These are phyloP conservation scores for Holotrichia oblita DNA, from an alignment of 1,140 invertebrate genomes.

Conservation along the genomic window DNA sequence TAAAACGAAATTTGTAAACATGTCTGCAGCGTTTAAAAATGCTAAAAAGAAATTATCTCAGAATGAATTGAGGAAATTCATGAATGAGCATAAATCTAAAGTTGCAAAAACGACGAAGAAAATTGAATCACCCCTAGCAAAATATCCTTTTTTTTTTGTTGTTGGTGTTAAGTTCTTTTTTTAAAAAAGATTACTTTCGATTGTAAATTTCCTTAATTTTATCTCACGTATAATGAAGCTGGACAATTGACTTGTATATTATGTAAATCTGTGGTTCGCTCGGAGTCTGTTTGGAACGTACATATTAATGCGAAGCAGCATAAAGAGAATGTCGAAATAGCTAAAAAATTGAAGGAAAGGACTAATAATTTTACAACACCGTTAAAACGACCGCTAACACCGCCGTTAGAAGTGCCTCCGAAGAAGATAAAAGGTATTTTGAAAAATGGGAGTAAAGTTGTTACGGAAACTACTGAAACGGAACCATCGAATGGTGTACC, in stretches of 20 bases:
- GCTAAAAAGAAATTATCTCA: slow-evolving; percentile 71
- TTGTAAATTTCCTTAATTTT: slow-evolving; percentile 63
- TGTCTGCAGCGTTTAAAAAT: slow-evolving; percentile 65
- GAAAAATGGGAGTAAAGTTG: slow-evolving; percentile 63
- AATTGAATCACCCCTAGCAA: slow-evolving; percentile 80
- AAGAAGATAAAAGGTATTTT: slow-evolving; percentile 75
- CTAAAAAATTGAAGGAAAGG: slow-evolving; percentile 71
- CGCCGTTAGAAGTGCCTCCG: slow-evolving; percentile 58
- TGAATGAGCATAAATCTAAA: slow-evolving; percentile 74
- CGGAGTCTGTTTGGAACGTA: slow-evolving; percentile 82
- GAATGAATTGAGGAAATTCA: slow-evolving; percentile 71
- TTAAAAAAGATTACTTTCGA: slow-evolving; percentile 13
- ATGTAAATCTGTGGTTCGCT: slow-evolving; percentile 79
- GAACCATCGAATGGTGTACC: slow-evolving; percentile 50
- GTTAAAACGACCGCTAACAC: slow-evolving; percentile 62
- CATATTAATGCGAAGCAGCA: slow-evolving; percentile 87
- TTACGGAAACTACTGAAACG: slow-evolving; percentile 42
- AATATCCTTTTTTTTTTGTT: slow-evolving; percentile 72
- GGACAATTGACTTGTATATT: slow-evolving; percentile 84
- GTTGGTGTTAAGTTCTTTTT: neutral
- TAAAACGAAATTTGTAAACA: no score
- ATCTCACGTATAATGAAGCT: slow-evolving; percentile 69
- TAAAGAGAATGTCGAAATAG: slow-evolving; percentile 75
- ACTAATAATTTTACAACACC: slow-evolving; percentile 63
- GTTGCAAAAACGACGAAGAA: slow-evolving; percentile 65